Evolutionary conservation across 2,888 invertebrate genomes (phyloP), one percentile per base, ranked within the genome.

Genomic region (Polyommatus iphigenia): DNA sequence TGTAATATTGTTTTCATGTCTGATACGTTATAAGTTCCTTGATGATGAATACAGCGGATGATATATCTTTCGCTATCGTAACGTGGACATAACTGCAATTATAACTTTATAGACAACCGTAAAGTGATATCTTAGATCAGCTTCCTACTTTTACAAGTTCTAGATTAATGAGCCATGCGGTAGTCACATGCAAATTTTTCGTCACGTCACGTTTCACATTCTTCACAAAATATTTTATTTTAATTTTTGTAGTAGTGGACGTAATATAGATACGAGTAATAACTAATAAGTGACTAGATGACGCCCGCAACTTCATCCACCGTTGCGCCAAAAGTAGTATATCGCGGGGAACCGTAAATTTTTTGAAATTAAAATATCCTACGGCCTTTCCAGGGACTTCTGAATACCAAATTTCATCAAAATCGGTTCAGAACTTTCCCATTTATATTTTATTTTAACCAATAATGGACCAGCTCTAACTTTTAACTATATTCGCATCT

Each of bases 121-220:
- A 67, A 67, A 67, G 15, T 67, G 67, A 67, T 67, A 67, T 67
- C 67, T 6, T 18, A 32, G 67, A 67, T 24, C 62, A 24, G 62
- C 67, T 67, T 67, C 67, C 67, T 67, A 29, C 67, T 67, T 67
- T 67, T 67, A 67, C 67, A 67, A 15, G 29, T 13, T 67, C 67
- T 29, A 67, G 67, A 67, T 67, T 67, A 67, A 67, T 67, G 67
- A 67, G 67, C 67, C 67, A 32, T 67, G 29, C 67, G 29, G 18
- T 32, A 67, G 29, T 32, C 32, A 29, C 67, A 67, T 29, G 67
- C 67, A 1, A 67, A 67, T 13, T 62, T 62, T 20, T 29, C 15
- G 29, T 67, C 67, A n/a, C n/a, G n/a, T n/a, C n/a, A n/a, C n/a
- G n/a, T 67, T 29, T 32, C 24, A 24, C 62, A 67, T 67, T 67